These are phyloP conservation scores for Drosophila mulleri DNA, from an alignment of 2,888 invertebrate genomes.

Conservation along the genomic window DNA sequence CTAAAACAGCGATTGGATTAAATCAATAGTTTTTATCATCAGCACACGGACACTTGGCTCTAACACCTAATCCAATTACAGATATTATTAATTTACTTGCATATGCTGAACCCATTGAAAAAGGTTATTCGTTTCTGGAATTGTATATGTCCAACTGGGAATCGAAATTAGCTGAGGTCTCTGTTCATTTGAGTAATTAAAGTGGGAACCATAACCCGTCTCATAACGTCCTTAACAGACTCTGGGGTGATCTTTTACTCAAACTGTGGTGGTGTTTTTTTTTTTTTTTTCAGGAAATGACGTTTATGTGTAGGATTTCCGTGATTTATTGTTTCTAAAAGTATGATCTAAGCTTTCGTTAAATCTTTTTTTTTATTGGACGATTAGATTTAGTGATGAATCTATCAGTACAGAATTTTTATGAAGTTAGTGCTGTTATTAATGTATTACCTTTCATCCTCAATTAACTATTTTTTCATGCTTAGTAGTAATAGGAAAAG, in stretches of 20 bases:
- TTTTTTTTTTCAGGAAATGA: no score
- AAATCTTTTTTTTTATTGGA: no score
- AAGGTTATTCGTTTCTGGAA: not conserved
- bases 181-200: not conserved
- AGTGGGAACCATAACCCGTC: no score
- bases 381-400: no score
- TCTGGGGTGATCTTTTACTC: no score
- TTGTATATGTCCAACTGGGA: not conserved
- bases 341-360: no score
- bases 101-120: not conserved
- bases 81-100: not conserved
- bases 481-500: not conserved
- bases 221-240: no score
- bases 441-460: no score
- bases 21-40: constrained; percentile 15
- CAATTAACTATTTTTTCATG: no score
- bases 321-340: no score
- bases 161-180: not conserved
- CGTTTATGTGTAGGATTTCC: no score
- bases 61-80: not conserved
- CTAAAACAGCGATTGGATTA: constrained; percentile 14
- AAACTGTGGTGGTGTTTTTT: no score
- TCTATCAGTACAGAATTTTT: not conserved
- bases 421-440: not conserved
- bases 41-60: constrained; percentile 11